phyloP scores from a whole-genome alignment of 1,140 invertebrate species.

The Drosophila orosa region DNA sequence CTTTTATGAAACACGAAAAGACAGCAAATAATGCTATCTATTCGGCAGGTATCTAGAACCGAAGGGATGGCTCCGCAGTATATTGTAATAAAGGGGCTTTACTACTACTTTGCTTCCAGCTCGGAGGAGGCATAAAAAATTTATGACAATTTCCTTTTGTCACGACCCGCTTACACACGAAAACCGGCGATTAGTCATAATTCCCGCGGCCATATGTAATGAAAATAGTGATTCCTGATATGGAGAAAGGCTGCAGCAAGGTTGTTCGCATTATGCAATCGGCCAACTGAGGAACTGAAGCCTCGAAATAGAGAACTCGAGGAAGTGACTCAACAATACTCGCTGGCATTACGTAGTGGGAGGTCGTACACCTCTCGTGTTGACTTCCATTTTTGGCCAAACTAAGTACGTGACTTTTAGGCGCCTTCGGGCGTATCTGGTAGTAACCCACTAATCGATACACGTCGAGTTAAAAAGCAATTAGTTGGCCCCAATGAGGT shows the following conservation, averaged over 20 bases:
- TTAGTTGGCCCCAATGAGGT: not conserved
- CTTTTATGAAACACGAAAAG: not conserved
- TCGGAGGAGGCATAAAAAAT: conserved; percentile 37
- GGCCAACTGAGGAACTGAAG: not conserved
- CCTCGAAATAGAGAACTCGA: conserved; percentile 1
- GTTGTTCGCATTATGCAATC: conserved; percentile 50
- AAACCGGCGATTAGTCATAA: conserved; percentile 64
- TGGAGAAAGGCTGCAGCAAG: conserved; percentile 12
- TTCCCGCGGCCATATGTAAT: conserved; percentile 5
- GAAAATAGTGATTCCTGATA: conserved; percentile 1
- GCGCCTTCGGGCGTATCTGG: not conserved
- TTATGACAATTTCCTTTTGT: conserved; percentile 48
- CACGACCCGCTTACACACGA: conserved; percentile 40
- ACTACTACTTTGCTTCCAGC: not conserved
- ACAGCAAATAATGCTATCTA: conserved; percentile 12
- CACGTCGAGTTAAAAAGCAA: conserved; percentile 1
- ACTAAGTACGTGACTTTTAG: conserved; percentile 10
- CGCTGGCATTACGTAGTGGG: not conserved
- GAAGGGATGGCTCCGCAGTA: not conserved
- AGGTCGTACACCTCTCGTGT: conserved; percentile 2
- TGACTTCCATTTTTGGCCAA: conserved; percentile 35
- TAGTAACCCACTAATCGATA: conserved; percentile 14
- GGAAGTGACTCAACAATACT: conserved; percentile 8
- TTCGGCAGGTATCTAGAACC: not conserved
- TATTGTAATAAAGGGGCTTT: conserved; percentile 6